Evolutionary conservation across 2,113 vertebrate species (phyloP).

Genomic region (Microtus ochrogaster): DNA sequence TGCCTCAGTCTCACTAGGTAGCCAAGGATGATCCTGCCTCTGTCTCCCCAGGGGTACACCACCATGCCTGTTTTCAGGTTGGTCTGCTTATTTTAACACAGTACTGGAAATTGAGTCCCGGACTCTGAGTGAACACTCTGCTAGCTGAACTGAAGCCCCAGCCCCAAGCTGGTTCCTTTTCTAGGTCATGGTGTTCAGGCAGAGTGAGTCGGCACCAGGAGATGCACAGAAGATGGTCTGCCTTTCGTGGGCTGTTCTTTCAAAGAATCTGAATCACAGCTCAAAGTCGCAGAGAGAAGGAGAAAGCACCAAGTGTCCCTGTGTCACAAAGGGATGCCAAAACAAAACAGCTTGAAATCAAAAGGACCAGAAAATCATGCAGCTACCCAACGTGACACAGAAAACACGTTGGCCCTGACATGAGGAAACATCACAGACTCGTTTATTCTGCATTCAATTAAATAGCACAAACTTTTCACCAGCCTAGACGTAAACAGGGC

Average conservation of each 20-base stretch:
- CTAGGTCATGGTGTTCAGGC: background rate
- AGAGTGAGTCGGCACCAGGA: background rate
- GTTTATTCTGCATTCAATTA: background rate
- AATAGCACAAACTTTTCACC: background rate
- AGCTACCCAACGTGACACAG: background rate
- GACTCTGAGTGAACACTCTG: background rate
- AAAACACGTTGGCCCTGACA: background rate
- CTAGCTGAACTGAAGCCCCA: background rate
- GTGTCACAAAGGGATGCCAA: background rate
- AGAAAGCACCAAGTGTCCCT: background rate
- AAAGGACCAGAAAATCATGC: background rate
- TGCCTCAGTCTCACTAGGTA: background rate
- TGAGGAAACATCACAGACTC: background rate
- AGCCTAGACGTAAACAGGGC: background rate
- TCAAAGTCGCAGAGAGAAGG: background rate
- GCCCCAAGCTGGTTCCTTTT: background rate
- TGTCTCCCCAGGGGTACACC: background rate
- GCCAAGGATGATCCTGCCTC: background rate
- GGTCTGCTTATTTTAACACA: background rate
- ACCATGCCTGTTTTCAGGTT: background rate
- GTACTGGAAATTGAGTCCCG: too few species aligned
- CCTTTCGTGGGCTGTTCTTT: background rate
- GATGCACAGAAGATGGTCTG: background rate
- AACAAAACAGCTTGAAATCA: background rate
- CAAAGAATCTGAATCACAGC: background rate